Conservation (phyloP, 2,888 invertebrate genomes). For the Xestoiulus laeticollis region DNA sequence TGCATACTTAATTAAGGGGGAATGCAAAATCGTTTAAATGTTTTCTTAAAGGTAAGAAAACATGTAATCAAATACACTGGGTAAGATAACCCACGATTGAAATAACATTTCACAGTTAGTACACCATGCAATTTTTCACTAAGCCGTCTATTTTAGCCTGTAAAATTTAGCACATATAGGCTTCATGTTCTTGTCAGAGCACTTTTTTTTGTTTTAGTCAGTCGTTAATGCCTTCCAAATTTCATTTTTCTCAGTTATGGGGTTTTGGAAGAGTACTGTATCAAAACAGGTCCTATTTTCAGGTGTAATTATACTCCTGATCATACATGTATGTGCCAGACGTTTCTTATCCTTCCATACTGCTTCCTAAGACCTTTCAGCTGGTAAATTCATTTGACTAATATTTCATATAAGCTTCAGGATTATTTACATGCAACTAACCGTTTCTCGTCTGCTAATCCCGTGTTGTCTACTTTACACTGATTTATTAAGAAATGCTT, state of each 20-base stretch:
- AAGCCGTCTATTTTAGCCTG: too few species aligned
- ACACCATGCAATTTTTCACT: too few species aligned
- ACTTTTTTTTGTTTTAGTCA: not conserved
- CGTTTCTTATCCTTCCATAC: not conserved
- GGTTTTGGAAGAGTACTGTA: not conserved
- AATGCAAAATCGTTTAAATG: too few species aligned
- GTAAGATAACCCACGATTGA: too few species aligned
- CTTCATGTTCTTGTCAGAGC: too few species aligned
- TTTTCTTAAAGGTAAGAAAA: too few species aligned
- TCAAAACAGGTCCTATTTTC: not conserved
- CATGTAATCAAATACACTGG: too few species aligned
- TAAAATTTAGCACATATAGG: too few species aligned
- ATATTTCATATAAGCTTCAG: not conserved
- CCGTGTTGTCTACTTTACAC: constrained; percentile 21
- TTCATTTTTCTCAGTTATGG: not conserved
- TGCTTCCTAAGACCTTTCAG: not conserved
- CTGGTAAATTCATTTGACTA: not conserved
- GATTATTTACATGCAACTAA: constrained; percentile 11
- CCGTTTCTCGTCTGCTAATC: constrained; percentile 38
- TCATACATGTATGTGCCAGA: not conserved
- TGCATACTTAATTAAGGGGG: too few species aligned
- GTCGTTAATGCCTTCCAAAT: not conserved
- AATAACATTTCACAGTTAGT: too few species aligned
- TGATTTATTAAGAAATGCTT: constrained; percentile 15
- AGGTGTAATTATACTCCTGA: not conserved